Evolutionary conservation across 2,113 vertebrate genomes (phyloP), one percentile per base, ranked within the genome.

Genomic region (Chaenocephalus aceratus): DNA sequence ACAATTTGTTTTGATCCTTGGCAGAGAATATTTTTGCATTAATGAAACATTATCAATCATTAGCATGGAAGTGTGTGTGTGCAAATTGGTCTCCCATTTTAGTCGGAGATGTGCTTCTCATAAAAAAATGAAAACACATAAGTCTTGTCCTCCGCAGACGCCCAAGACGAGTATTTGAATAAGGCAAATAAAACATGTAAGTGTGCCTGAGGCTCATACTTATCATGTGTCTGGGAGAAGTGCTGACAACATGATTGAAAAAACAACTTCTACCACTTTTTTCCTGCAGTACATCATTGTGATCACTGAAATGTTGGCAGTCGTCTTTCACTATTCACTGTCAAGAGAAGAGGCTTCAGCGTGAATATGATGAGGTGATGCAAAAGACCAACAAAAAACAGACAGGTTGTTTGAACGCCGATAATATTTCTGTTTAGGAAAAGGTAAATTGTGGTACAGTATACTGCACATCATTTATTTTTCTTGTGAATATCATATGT

Each of bases 1-100:
- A 90, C 94, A 92, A 94, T 95, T 95, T 95, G 93, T 95, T 94
- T 95, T 77, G 90, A 92, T 93, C 82, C 85, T 86, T 86, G 76
- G 84, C 89, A 91, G 93, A 94, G 89, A 93, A 94, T 91, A 92
- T 94, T 92, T 30, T 94, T 87, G 88, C 94, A 93, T 94, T 93
- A 94, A 94, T 95, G 94, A 94, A 95, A 93, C 91, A 95, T 95
- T 94, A 95, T 95, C 92, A 94, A 94, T 94, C 94, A 95, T 95
- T 94, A 93, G 87, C 80, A 85, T 84, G 88, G 59, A 90, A 82
- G 69, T 74, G 46, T 61, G 77, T 77, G 62, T 77, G 79, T 86
- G 88, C 84, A 94, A 94, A 93, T 92, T 86, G 91, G 77, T 91
- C 87, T 91, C 67, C 70, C 66, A 58, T 82, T 88, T 91, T 82